Conservation (phyloP, 2,797 vertebrate species). For the Neosilurus mollespiculum region DNA sequence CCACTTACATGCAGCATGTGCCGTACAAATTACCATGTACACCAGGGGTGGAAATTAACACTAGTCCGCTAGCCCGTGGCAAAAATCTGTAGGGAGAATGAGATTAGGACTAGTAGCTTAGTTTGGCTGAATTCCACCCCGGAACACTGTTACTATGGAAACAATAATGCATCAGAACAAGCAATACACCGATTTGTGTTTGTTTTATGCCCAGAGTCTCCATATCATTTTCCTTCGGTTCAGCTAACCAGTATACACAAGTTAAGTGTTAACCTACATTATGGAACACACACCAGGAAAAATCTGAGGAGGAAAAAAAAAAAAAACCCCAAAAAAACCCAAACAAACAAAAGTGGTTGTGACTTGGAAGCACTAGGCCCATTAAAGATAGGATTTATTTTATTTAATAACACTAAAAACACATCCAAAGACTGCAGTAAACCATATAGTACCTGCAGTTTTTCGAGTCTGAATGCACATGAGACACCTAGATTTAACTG, state of each 20-base stretch:
- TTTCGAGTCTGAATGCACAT: neutral
- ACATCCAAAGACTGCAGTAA: neutral
- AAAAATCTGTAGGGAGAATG: no score
- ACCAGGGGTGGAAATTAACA: no score
- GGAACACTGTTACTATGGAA: neutral
- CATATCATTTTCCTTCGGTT: slow-evolving; percentile 22
- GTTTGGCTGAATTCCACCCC: no score
- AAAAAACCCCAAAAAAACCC: slow-evolving; percentile 8
- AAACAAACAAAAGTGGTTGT: neutral
- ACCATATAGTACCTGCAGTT: neutral
- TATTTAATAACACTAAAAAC: slow-evolving; percentile 8
- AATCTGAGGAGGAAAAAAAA: neutral
- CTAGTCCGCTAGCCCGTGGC: no score
- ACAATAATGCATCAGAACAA: neutral
- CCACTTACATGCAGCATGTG: neutral
- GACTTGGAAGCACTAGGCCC: neutral
- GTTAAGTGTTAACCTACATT: slow-evolving; percentile 50
- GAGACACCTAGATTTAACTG: neutral
- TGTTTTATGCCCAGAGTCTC: slow-evolving; percentile 5
- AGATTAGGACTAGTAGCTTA: no score
- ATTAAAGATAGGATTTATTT: neutral
- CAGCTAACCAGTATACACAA: slow-evolving; percentile 29
- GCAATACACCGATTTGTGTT: neutral
- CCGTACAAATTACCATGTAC: neutral
- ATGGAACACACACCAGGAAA: neutral